phyloP scores from a whole-genome alignment of 2,113 vertebrate genomes.

The Lepus americanus region DNA sequence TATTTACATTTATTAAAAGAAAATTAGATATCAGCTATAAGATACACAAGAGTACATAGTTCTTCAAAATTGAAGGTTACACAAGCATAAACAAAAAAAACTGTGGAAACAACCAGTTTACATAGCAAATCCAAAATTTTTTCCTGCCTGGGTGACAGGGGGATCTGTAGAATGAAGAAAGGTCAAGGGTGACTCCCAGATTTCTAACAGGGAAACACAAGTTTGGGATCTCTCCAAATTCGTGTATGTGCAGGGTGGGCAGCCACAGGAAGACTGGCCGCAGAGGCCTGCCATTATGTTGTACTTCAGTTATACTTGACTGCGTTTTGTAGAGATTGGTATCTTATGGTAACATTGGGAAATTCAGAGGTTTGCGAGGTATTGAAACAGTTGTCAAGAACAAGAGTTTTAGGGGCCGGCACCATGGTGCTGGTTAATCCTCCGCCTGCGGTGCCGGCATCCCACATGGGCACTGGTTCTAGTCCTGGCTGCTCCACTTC shows the following conservation, averaged over 20 bases:
- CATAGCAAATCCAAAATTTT: neutral
- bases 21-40: neutral
- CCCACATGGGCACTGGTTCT: too few relatives aligned
- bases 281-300: too few relatives aligned
- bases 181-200: neutral
- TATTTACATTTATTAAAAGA: neutral
- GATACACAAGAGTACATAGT: neutral
- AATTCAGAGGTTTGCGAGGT: too few relatives aligned
- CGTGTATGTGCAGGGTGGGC: neutral
- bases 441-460: too few relatives aligned
- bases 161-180: neutral
- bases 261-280: too few relatives aligned
- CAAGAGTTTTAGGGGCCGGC: too few relatives aligned
- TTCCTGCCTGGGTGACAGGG: neutral
- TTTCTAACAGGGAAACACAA: conserved; percentile 1
- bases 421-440: too few relatives aligned
- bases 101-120: neutral
- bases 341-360: too few relatives aligned
- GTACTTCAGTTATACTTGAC: too few relatives aligned
- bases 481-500: too few relatives aligned
- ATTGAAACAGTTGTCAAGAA: too few relatives aligned
- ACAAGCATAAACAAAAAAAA: neutral
- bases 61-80: neutral
- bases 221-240: neutral
- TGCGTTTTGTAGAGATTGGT: too few relatives aligned